phyloP scores from a whole-genome alignment of 2,888 invertebrate species.

The Eledona agricola region DNA sequence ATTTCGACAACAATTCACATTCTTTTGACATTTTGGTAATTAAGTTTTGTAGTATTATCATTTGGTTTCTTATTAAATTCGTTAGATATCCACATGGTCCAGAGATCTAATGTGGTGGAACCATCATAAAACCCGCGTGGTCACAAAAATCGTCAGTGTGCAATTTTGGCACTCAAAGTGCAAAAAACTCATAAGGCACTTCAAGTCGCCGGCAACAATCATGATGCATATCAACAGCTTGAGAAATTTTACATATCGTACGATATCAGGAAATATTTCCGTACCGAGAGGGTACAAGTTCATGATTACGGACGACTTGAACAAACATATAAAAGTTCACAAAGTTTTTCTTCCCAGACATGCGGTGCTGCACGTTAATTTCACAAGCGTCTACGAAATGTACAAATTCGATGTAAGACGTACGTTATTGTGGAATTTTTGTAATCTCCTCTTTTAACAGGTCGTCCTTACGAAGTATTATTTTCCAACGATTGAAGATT shows the following conservation, averaged over 20 bases:
- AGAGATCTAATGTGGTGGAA: constrained; percentile 25
- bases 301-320: background rate
- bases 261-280: constrained; percentile 1
- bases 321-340: constrained; percentile 1
- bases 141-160: constrained; percentile 1
- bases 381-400: constrained; percentile 1
- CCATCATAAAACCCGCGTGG: background rate
- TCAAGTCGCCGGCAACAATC: constrained; percentile 2
- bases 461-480: constrained; percentile 1
- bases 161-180: constrained; percentile 16
- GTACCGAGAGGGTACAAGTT: background rate
- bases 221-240: background rate
- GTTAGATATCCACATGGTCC: constrained; percentile 9
- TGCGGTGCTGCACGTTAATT: constrained; percentile 5
- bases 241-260: background rate
- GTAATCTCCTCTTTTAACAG: constrained; percentile 1
- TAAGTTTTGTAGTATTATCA: background rate
- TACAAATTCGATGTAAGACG: constrained; percentile 3
- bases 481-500: constrained; percentile 12
- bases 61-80: background rate
- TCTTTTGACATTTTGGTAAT: constrained; percentile 15
- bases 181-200: constrained; percentile 11
- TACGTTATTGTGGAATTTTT: background rate
- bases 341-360: constrained; percentile 2
- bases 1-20: constrained; percentile 3